These are phyloP conservation scores for Thripadectes ignobilis DNA, from an alignment of 2,797 vertebrate genomes.

Conservation along the genomic window DNA sequence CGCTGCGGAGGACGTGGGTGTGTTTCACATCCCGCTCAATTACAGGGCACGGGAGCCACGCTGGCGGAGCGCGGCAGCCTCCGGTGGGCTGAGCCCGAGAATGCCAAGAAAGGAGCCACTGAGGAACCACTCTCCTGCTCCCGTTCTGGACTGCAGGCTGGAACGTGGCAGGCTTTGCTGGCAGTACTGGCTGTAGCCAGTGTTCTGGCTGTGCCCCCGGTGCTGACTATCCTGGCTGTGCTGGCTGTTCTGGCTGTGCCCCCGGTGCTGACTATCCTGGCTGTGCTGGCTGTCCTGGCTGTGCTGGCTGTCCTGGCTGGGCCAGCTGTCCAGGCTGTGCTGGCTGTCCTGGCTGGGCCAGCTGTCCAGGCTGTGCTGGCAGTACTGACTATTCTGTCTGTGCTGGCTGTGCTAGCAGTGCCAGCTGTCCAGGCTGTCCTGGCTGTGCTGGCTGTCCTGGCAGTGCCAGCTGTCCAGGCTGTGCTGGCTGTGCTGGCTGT, in stretches of 20 bases:
- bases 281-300: not conserved
- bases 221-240: not conserved
- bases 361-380: not conserved
- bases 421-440: accelerated
- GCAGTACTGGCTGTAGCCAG: not conserved
- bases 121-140: not conserved
- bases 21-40: not conserved
- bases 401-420: not conserved
- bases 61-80: not conserved
- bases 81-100: not conserved
- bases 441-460: not conserved
- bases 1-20: not conserved
- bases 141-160: not conserved
- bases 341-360: too few species aligned
- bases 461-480: not conserved
- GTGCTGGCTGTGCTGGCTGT: not conserved
- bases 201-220: not conserved
- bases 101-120: not conserved
- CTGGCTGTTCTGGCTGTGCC: not conserved
- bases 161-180: not conserved
- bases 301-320: not conserved
- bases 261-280: not conserved
- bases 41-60: not conserved
- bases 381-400: not conserved
- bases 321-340: too few species aligned